phyloP scores from a whole-genome alignment of 2,797 vertebrate species.

The Poliocrania exsul region DNA sequence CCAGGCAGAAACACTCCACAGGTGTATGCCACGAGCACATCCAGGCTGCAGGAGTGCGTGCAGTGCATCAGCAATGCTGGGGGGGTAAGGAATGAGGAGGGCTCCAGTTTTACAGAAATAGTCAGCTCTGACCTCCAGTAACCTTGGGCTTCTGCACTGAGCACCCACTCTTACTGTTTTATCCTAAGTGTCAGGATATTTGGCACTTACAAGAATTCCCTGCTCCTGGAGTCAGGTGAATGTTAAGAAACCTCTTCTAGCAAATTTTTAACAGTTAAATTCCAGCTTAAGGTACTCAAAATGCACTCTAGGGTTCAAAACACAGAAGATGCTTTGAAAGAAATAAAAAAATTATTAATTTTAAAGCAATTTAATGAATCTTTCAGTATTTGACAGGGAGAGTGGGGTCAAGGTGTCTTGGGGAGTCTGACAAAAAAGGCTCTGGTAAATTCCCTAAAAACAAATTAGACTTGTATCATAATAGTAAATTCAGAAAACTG shows the following conservation, averaged over 20 bases:
- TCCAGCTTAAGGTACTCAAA: neutral
- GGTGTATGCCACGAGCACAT: neutral
- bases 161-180: neutral
- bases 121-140: neutral
- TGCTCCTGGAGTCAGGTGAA: neutral
- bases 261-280: neutral
- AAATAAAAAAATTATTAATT: neutral
- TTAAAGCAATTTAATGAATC: neutral
- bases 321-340: neutral
- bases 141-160: neutral
- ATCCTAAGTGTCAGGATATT: neutral
- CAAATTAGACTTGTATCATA: neutral
- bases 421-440: neutral
- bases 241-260: neutral
- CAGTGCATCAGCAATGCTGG: accelerated
- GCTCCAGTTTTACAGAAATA: neutral
- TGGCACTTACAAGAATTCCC: neutral
- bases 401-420: neutral
- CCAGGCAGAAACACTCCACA: neutral
- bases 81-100: neutral
- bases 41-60: accelerated
- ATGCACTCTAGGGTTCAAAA: neutral
- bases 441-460: neutral
- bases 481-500: neutral
- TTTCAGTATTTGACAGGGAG: neutral